Conservation (phyloP, 1,140 invertebrate species). For the Agraylea sexmaculata region DNA sequence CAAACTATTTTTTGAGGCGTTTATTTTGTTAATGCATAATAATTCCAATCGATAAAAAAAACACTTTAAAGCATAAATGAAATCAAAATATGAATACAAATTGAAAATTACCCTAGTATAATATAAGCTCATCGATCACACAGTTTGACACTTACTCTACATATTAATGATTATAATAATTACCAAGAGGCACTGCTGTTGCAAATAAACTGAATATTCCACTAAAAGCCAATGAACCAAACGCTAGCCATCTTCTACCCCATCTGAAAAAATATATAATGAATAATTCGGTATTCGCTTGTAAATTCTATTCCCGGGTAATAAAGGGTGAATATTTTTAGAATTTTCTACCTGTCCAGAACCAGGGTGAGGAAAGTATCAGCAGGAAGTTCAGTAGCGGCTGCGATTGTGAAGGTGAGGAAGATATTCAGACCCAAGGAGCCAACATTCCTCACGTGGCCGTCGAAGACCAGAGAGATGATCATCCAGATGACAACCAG, state of each 20-base stretch:
- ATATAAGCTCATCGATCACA: too few relatives aligned
- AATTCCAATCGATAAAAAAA: too few relatives aligned
- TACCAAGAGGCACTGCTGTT: conserved; percentile 54
- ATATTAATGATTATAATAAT: conserved; percentile 23
- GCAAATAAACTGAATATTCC: conserved; percentile 70
- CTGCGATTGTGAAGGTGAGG: conserved; percentile 70
- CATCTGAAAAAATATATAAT: conserved; percentile 36
- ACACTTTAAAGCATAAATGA: too few relatives aligned
- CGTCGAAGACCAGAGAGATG: conserved; percentile 76
- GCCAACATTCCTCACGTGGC: conserved; percentile 73
- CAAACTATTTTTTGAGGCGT: too few relatives aligned
- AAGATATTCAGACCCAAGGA: conserved; percentile 70
- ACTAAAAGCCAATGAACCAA: conserved; percentile 62
- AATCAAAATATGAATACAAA: too few relatives aligned
- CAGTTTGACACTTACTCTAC: too few relatives aligned
- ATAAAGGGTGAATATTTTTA: neutral
- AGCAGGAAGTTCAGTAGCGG: conserved; percentile 70
- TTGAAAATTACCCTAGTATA: too few relatives aligned
- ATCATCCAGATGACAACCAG: conserved; percentile 76
- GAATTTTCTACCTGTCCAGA: conserved; percentile 44
- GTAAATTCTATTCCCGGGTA: neutral
- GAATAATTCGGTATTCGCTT: conserved; percentile 1
- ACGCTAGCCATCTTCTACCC: conserved; percentile 74
- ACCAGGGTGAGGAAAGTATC: conserved; percentile 69
- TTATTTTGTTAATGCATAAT: too few relatives aligned